These are phyloP conservation scores for Prinia subflava DNA, from an alignment of 2,113 vertebrate genomes.

Conservation along the genomic window DNA sequence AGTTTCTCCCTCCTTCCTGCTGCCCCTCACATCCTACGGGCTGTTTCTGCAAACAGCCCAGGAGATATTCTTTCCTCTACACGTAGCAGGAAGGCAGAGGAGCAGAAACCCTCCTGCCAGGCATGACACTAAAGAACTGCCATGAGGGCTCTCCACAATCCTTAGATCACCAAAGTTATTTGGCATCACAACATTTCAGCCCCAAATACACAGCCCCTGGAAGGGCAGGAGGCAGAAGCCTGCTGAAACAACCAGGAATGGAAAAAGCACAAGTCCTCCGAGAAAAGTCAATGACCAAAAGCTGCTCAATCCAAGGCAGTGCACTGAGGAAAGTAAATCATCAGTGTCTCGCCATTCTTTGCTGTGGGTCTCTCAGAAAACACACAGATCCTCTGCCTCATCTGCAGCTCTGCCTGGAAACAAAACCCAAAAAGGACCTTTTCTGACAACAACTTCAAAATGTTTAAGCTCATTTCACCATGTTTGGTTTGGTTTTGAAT, in stretches of 20 bases:
- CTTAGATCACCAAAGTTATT: background rate
- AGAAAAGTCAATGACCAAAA: background rate
- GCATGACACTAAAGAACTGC: background rate
- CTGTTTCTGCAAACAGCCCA: background rate
- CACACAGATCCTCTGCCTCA: accelerated
- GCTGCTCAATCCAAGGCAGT: background rate
- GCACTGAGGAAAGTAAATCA: background rate
- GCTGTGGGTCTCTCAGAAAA: background rate
- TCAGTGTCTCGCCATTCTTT: background rate
- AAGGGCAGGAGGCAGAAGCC: background rate
- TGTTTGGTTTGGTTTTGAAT: conserved; percentile 34
- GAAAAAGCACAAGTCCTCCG: background rate
- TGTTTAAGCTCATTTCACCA: background rate
- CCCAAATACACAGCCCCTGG: background rate
- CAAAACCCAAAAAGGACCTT: background rate
- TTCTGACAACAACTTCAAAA: background rate
- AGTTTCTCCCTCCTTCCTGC: background rate
- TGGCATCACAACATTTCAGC: background rate
- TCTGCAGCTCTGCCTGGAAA: background rate
- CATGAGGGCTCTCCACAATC: accelerated
- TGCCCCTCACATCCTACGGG: background rate
- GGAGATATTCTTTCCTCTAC: background rate
- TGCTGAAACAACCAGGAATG: background rate
- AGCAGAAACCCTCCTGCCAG: background rate
- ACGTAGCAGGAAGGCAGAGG: background rate